Evolutionary conservation across 1,140 invertebrate genomes (phyloP), one percentile per base, ranked within the genome.

Genomic region (Agrilus planipennis): DNA sequence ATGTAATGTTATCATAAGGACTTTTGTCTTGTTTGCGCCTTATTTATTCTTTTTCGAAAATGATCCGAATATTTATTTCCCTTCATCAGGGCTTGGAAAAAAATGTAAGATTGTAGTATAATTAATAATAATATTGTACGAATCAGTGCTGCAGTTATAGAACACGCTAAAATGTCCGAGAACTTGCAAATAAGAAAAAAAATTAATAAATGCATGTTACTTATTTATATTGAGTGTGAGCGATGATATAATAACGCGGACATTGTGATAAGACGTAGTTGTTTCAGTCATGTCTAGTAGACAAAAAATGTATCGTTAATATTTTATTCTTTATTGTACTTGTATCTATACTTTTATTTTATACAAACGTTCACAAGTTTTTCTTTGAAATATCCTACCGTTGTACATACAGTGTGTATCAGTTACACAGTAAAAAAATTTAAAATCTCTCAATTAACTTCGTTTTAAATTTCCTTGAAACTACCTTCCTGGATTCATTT

Each of bases 191-290:
- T n/a, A n/a, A n/a, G n/a, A n/a, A n/a, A n/a, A n/a, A n/a, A n/a
- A n/a, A n/a, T n/a, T n/a, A n/a, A 53, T 56, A 56, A 53, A 52
- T 58, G 55, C 51, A 60, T 60, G 55, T 60, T 60, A 60, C 54
- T 58, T 60, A 60, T 60, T 60, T 60, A 60, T 60, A 60, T 54
- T 60, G 57, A 58, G 56, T 60, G 58, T 60, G 55, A 51, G 55
- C 55, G 54, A 46, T 50, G 40, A 47, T n/a, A n/a, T n/a, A n/a
- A n/a, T n/a, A 51, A 56, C 53, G 54, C 56, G 52, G 57, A 58
- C 56, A 57, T 60, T 60, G 58, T 60, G 58, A 60, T 60, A 60
- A 60, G 58, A 60, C 34, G 48, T 57, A 58, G 51, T 55, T 58
- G 57, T 58, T 53, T 21, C 54, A 60, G 58, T 60, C 58, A 58